Evolutionary conservation across 2,113 vertebrate genomes (phyloP), one percentile per base, ranked within the genome.

Genomic region (Pluvialis apricaria): DNA sequence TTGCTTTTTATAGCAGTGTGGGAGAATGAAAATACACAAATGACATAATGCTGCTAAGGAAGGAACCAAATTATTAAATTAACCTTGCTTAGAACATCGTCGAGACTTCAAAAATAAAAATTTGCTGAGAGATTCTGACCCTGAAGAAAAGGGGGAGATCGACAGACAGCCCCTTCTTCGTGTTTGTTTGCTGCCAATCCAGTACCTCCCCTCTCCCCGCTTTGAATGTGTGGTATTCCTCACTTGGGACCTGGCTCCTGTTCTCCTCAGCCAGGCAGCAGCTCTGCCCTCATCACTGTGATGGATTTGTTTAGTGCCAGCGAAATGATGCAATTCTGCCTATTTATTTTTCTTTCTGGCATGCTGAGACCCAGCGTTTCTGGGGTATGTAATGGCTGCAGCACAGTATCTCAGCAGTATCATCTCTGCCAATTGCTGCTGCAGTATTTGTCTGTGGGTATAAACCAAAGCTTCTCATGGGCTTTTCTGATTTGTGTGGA

Each of bases 401-500:
- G 81, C 32, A n/a, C 58, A 62, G 55, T 60, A 66, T 94, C 78
- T 38, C 87, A 82, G 91, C 75, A 96, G 26, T 44, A 60, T 78
- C 51, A n/a, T 94, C 79, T 85, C 84, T 95, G 87, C 51, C 91
- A 95, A 5, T 81, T 82, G 78, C 78, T 91, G 78, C 82, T 73
- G 84, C 89, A 60, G 75, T 85, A 72, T 94, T 91, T 82, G 73
- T 85, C 73, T 94, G 45, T 94, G 85, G 82, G 47, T 87, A 78
- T 94, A 95, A 95, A 97, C 90, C 73, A 83, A 70, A 83, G 91
- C 75, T 92, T 92, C 95, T 96, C 85, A 14, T 78, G 91, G 87
- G 93, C 75, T 95, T 96, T 95, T 83, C 94, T 90, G 82, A 90
- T 94, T 70, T 90, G 89, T 86, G 75, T 81, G 62, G 62, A 69